These are phyloP conservation scores for Otolemur crassicaudatus DNA, from an alignment of 2,797 vertebrate genomes.

Conservation along the genomic window DNA sequence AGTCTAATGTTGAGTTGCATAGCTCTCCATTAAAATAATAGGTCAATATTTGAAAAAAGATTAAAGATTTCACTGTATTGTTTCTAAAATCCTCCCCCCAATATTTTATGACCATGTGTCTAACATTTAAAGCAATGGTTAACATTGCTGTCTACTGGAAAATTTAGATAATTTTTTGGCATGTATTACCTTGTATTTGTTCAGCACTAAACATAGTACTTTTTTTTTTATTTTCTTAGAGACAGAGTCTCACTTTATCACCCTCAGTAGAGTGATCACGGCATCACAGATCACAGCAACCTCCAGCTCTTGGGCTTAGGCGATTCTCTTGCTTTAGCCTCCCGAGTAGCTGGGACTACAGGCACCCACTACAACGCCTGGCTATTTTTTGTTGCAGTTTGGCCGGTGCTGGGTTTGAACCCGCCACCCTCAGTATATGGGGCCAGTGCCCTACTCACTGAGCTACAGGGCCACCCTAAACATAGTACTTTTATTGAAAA, in stretches of 20 bases:
- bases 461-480: background rate
- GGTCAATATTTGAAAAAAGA: background rate
- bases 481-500: background rate
- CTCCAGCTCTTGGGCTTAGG: no score
- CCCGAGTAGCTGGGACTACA: no score
- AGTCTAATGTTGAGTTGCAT: background rate
- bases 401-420: no score
- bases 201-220: background rate
- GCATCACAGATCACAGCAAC: no score
- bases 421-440: no score
- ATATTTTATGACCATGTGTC: background rate
- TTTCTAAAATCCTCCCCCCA: background rate
- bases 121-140: background rate
- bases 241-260: no score
- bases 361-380: no score
- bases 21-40: slow-evolving; percentile 20
- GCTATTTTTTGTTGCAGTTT: no score
- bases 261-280: no score
- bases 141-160: background rate
- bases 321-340: no score
- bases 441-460: no score
- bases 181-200: background rate
- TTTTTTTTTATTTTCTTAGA: background rate
- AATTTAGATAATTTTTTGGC: slow-evolving; percentile 46
- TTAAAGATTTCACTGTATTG: background rate